Conservation (phyloP, 2,888 invertebrate species). For the Junonia oenone region DNA sequence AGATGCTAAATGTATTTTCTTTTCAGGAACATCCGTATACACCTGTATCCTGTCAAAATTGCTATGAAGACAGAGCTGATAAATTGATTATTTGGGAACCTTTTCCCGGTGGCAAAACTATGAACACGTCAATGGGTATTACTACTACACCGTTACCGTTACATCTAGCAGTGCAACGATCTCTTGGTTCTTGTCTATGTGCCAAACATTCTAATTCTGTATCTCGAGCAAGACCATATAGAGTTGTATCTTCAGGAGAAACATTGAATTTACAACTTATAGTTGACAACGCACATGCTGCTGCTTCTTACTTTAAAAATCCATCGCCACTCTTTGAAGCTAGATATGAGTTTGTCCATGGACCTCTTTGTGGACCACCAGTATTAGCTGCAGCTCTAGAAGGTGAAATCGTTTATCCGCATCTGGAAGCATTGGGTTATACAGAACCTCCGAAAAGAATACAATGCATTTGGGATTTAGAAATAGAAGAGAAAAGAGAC, state of each 20-base stretch:
- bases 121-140: constrained; percentile 50
- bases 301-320: constrained; percentile 93
- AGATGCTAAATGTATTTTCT: constrained; percentile 15
- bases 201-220: constrained; percentile 80
- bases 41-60: constrained; percentile 89
- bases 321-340: constrained; percentile 91
- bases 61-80: constrained; percentile 92
- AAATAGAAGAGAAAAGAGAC: constrained; percentile 90
- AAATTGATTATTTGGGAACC: constrained; percentile 90
- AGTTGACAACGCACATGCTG: constrained; percentile 91
- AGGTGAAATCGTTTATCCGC: constrained; percentile 92
- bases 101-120: constrained; percentile 51
- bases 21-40: constrained; percentile 86
- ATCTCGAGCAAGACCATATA: constrained; percentile 79
- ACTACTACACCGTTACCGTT: constrained; percentile 75
- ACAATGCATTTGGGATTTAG: constrained; percentile 90
- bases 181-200: constrained; percentile 87
- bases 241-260: constrained; percentile 89
- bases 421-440: constrained; percentile 87
- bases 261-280: constrained; percentile 89
- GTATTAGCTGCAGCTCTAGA: constrained; percentile 88
- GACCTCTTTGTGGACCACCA: constrained; percentile 92
- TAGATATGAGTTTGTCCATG: constrained; percentile 92
- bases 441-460: constrained; percentile 84
- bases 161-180: constrained; percentile 83